These are phyloP conservation scores for Oryzias melastigma DNA, from an alignment of 2,113 vertebrate genomes.

Conservation along the genomic window DNA sequence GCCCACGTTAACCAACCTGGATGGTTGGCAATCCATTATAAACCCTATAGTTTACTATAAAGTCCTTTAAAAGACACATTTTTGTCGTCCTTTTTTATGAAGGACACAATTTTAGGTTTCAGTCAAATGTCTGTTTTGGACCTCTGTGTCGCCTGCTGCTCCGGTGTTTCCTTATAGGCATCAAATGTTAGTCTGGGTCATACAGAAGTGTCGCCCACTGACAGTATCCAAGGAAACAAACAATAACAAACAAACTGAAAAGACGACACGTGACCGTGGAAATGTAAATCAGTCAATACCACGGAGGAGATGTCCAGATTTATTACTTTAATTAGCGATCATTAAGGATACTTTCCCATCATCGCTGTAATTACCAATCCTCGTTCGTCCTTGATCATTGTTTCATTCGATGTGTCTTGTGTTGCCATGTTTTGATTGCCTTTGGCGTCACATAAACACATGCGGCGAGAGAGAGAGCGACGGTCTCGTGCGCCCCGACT, in stretches of 20 bases:
- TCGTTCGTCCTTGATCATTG: too few relatives aligned
- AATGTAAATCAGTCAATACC: conserved; percentile 1
- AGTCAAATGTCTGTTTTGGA: conserved; percentile 60
- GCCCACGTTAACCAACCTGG: conserved; percentile 31
- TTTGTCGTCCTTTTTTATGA: conserved; percentile 17
- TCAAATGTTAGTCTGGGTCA: conserved; percentile 61
- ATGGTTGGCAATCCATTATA: conserved; percentile 23
- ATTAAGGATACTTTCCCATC: background rate
- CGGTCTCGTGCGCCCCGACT: conserved; percentile 1
- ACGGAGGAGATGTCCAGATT: conserved; percentile 4
- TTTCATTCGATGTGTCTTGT: background rate
- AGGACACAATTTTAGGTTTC: conserved; percentile 45
- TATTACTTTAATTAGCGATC: background rate
- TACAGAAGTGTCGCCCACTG: conserved; percentile 46
- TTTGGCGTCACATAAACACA: background rate
- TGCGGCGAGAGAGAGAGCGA: conserved; percentile 1
- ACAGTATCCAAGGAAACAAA: conserved; percentile 66
- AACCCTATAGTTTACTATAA: conserved; percentile 16
- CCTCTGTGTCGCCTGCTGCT: conserved; percentile 59
- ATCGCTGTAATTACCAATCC: background rate
- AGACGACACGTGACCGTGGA: conserved; percentile 31
- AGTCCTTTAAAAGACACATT: too few relatives aligned
- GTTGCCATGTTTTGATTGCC: background rate
- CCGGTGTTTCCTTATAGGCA: conserved; percentile 59
- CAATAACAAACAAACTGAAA: conserved; percentile 58